These are phyloP conservation scores for Leptopterna dolabrata DNA, from an alignment of 2,888 invertebrate genomes.

Conservation along the genomic window DNA sequence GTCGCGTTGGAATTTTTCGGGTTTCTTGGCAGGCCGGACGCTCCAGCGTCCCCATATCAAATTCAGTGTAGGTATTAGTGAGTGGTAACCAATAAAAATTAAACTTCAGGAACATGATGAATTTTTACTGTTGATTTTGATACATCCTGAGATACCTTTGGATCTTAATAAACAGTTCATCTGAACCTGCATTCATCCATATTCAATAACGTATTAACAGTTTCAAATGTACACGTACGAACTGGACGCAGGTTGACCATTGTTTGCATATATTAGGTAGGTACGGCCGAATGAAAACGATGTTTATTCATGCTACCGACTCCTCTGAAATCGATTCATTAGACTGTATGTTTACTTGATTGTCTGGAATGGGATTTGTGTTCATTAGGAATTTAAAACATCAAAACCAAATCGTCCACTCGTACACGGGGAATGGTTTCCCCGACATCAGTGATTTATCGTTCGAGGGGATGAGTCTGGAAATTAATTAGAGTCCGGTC, in stretches of 20 bases:
- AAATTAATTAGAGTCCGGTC: constrained; percentile 40
- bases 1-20: too few species aligned
- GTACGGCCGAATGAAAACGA: not conserved
- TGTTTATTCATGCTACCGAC: constrained; percentile 40
- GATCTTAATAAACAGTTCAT: not conserved
- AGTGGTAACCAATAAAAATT: too few species aligned
- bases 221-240: not conserved
- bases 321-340: constrained; percentile 29
- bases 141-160: not conserved
- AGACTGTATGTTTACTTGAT: constrained; percentile 25
- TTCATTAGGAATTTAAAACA: constrained; percentile 36
- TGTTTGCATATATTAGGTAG: constrained; percentile 21
- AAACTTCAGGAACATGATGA: too few species aligned
- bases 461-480: not conserved
- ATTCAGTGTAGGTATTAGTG: too few species aligned
- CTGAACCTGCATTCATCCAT: not conserved
- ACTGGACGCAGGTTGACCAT: constrained; percentile 10
- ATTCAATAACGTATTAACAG: not conserved
- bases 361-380: constrained; percentile 32
- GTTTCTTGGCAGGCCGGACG: too few species aligned
- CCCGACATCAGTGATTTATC: constrained; percentile 27
- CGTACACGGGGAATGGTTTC: not conserved
- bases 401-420: constrained; percentile 6
- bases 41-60: too few species aligned
- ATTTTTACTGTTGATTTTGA: too few species aligned